Base-by-base conservation (phyloP, 2,888 invertebrate genomes). In the Cataglyphis livida region DNA sequence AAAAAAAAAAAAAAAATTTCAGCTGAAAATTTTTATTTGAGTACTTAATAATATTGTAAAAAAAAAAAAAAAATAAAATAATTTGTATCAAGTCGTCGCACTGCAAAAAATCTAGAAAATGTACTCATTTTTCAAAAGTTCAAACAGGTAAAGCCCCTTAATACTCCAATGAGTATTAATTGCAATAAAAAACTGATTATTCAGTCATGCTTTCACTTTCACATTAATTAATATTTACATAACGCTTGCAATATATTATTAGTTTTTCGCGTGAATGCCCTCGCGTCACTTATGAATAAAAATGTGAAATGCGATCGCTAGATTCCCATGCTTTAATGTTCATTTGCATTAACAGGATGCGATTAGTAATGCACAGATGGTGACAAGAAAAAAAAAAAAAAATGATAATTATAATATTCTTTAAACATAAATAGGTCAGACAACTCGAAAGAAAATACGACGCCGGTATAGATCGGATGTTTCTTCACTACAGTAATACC, bases 321-420 rank as follows among this genome's bases (percentile, higher is more conserved):
- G 18, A 51, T 18, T 9, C 32, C 21, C 2, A 7, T 12, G 74
- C 44, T 32, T 41, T 41, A 28, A 28, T 35, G 18, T 35, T 65
- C 32, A 0, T 75, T 48, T 5, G 1, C 28, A 38, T 66, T 38
- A 54, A 66, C 75, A 66, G 70, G 68, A 75, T 75, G 51, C 48
- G 48, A 75, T 66, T 54, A 75, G 75, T 75, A 25, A 51, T 51
- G 51, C 75, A 25, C 15, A 51, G 25, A 51, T 35, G 15, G 64
- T 74, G 75, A 68, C 15, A 75, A 21, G 0, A 75, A 75, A n/a
- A 68, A 25, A 38, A 75, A 21, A 21, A 75, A 75, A n/a, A 68
- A 25, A 38, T 10, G 18, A 51, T n/a, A 68, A 4, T 78, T 78
- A 73, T 7, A 44, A 38, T 12, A 28, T 12, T 66, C 38, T 66